Evolutionary conservation across 2,797 vertebrate species (phyloP).

Genomic region (Anguilla pacifica): DNA sequence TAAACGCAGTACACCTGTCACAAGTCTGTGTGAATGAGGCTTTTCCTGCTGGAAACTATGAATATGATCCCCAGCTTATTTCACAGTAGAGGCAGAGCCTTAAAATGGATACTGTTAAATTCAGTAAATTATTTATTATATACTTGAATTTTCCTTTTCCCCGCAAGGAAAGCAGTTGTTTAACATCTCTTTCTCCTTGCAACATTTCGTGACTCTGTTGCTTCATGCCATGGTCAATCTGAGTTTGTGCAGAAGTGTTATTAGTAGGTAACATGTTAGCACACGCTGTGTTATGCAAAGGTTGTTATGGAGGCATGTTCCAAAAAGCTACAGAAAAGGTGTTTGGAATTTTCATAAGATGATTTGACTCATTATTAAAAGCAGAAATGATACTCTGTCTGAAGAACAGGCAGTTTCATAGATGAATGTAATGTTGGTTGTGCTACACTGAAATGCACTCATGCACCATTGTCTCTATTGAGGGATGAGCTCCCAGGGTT

Average conservation of each 20-base stretch:
- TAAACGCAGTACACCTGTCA: not conserved
- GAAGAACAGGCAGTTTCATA: not conserved
- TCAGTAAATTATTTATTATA: not conserved
- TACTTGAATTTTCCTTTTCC: constrained; percentile 26
- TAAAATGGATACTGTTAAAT: not conserved
- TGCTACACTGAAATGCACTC: not conserved
- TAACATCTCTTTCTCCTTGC: constrained; percentile 12
- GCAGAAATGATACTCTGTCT: not conserved
- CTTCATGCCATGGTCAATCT: constrained; percentile 31
- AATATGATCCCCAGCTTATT: not conserved
- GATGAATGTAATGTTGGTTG: not conserved
- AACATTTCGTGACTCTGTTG: constrained; percentile 10
- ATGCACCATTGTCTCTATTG: not conserved
- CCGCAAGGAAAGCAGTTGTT: constrained; percentile 17
- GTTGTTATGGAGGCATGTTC: constrained; percentile 35
- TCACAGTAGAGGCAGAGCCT: not conserved
- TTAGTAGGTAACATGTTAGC: constrained; percentile 44
- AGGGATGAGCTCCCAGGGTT: not conserved
- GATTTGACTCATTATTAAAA: not conserved
- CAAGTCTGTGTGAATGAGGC: not conserved
- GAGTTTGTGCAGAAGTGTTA: constrained; percentile 44
- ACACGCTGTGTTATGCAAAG: constrained; percentile 29
- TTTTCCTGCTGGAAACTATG: not conserved
- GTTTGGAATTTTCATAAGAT: not conserved
- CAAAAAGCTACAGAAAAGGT: not conserved